A percentile compares a stretch with the other conserved stretches of the same genome.
Evolutionary conservation across 2,888 invertebrate species (phyloP).

Genomic region (Lissonota sp.): DNA sequence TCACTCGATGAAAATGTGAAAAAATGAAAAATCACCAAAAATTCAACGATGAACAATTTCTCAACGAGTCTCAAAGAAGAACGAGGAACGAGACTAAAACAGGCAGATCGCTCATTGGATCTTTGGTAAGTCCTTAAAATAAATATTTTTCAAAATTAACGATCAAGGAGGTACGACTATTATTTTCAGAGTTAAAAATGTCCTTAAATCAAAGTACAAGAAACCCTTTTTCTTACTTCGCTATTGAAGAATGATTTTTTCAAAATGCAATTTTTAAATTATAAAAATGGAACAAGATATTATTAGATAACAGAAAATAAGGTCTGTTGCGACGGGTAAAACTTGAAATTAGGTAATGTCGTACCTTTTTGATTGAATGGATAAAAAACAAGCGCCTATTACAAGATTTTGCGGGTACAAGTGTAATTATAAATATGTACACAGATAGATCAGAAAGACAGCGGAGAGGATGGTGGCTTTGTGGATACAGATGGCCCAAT

Average conservation of each 20-base stretch:
- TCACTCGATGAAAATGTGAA: conserved; percentile 29
- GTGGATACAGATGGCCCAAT: conserved; percentile 59
- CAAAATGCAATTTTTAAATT: too few relatives aligned
- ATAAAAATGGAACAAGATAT: too few relatives aligned
- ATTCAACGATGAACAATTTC: conserved; percentile 35
- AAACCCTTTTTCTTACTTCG: too few relatives aligned
- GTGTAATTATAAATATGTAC: conserved; percentile 40
- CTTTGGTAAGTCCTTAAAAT: background rate
- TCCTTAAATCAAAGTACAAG: too few relatives aligned
- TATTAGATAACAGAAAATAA: too few relatives aligned
- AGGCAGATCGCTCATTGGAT: conserved; percentile 19
- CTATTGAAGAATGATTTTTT: too few relatives aligned
- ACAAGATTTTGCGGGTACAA: conserved; percentile 17
- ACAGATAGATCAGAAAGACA: conserved; percentile 17
- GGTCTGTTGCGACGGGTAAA: too few relatives aligned
- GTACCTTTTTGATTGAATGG: background rate
- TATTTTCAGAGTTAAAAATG: too few relatives aligned
- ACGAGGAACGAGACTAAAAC: conserved; percentile 14
- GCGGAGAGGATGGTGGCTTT: conserved; percentile 29
- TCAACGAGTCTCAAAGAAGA: conserved; percentile 19
- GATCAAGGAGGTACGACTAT: too few relatives aligned
- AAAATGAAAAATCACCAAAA: conserved; percentile 2
- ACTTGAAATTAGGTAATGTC: too few relatives aligned
- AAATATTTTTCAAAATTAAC: too few relatives aligned
- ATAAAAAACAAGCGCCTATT: conserved; percentile 29